Conservation (phyloP, 2,113 vertebrate species). For the Labeo catla region DNA sequence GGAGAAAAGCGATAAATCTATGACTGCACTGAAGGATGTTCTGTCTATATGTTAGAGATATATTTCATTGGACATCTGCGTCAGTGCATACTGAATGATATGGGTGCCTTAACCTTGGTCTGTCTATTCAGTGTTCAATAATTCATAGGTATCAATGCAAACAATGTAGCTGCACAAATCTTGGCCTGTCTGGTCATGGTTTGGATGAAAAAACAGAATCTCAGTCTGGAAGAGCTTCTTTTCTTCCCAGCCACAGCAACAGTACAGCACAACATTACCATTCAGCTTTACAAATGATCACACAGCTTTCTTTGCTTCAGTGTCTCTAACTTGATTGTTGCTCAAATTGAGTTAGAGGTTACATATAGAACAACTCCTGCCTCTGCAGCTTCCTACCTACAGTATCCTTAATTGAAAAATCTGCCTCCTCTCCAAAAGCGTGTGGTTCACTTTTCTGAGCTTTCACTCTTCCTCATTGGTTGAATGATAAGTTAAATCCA, state of each 20-base stretch:
- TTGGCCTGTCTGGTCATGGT: not conserved
- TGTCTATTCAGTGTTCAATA: conserved; percentile 22
- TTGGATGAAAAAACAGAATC: not conserved
- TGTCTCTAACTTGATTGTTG: not conserved
- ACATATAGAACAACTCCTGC: not conserved
- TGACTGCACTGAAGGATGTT: not conserved
- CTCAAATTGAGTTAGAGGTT: not conserved
- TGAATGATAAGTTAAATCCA: not conserved
- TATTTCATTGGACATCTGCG: not conserved
- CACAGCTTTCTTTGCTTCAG: not conserved
- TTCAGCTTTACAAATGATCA: not conserved
- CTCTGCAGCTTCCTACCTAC: not conserved
- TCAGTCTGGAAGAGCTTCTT: not conserved
- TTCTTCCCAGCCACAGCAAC: not conserved
- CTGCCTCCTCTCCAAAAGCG: not conserved
- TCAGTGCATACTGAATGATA: not conserved
- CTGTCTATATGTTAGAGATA: conserved; percentile 1
- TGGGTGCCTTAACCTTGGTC: conserved; percentile 20
- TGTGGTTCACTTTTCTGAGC: not conserved
- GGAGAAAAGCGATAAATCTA: not conserved
- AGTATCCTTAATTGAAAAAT: not conserved
- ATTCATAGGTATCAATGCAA: not conserved
- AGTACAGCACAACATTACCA: not conserved
- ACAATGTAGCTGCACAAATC: not conserved
- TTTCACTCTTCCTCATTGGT: not conserved